Percentiles rank a stretch among this genome's conserved stretches.
These are phyloP conservation scores for Falco biarmicus DNA, from an alignment of 2,797 vertebrate species.

Conservation along the genomic window DNA sequence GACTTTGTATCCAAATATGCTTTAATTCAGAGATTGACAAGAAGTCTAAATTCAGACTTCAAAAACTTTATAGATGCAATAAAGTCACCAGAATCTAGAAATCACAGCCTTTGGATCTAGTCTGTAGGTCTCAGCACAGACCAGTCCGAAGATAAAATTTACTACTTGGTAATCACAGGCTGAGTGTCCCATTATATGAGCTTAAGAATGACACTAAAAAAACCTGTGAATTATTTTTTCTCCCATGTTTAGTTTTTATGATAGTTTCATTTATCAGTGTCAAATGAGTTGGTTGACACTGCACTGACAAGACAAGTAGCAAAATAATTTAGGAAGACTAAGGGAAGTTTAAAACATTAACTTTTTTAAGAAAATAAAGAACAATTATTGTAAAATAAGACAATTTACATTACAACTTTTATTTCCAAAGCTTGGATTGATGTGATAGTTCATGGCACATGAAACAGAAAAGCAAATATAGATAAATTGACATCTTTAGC, in stretches of 20 bases:
- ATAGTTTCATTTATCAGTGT: background rate
- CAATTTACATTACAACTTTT: slow-evolving; percentile 3
- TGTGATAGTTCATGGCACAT: background rate
- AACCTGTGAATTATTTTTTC: background rate
- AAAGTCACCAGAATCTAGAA: background rate
- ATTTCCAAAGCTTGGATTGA: slow-evolving; percentile 36
- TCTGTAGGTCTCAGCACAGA: background rate
- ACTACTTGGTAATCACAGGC: background rate
- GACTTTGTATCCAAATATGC: background rate
- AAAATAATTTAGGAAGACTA: background rate
- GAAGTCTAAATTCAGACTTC: background rate
- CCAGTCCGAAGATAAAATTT: background rate
- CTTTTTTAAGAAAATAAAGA: background rate
- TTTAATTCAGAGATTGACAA: background rate
- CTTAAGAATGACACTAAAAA: background rate
- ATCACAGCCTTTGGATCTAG: background rate
- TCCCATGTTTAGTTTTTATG: background rate
- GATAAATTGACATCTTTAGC: background rate
- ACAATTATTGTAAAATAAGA: background rate
- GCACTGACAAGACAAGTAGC: background rate
- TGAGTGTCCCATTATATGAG: background rate
- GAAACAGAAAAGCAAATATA: background rate
- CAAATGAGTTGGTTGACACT: background rate
- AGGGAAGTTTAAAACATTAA: background rate
- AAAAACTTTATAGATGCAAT: background rate